Base-by-base conservation (phyloP, 2,113 vertebrate genomes). In the Syrrhaptes paradoxus region DNA sequence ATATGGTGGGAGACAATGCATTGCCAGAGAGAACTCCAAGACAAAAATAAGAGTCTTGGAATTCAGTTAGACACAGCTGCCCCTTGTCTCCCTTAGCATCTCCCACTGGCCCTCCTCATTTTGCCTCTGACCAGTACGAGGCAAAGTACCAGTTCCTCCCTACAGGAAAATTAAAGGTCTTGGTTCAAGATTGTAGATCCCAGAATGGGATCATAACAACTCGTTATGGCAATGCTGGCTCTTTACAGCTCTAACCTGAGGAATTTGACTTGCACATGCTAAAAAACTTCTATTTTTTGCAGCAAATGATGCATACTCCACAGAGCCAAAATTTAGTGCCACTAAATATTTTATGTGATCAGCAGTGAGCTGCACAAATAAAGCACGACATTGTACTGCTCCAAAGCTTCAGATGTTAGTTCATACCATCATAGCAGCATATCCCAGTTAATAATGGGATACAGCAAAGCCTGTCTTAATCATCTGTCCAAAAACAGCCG, bases 331-430 rank as follows among this genome's bases (percentile, higher is more conserved):
- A 82, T 78, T 68, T 67, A 80, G 17, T 36, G 73, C 34, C 48
- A 54, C 62, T 91, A 88, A 96, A 78, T 97, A 92, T 80, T 93
- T 96, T 52, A 78, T 70, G 55, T 32, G 51, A 48, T n/a, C 55
- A 83, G 66, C n/a, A 72, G 46, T 3, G 19, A 79, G 48, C 55
- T 66, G 74, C 81, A 88, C 55, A 70, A 93, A 70, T 46, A 73
- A 71, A 83, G 71, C 52, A 67, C 0, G 4, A 52, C 34, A 49
- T 1, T 41, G 77, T 67, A 61, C 38, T 34, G 25, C 61, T 78
- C 63, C 51, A 54, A 78, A 79, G 74, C n/a, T 72, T 85, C 85
- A 57, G 25, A 66, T 61, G n/a, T 34, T 25, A 61, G 59, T 62
- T 78, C 3, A 1, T 48, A 79, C 83, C 31, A 61, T 28, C 51